Conservation (phyloP, 1,140 invertebrate species). For the Platyura marginata region DNA sequence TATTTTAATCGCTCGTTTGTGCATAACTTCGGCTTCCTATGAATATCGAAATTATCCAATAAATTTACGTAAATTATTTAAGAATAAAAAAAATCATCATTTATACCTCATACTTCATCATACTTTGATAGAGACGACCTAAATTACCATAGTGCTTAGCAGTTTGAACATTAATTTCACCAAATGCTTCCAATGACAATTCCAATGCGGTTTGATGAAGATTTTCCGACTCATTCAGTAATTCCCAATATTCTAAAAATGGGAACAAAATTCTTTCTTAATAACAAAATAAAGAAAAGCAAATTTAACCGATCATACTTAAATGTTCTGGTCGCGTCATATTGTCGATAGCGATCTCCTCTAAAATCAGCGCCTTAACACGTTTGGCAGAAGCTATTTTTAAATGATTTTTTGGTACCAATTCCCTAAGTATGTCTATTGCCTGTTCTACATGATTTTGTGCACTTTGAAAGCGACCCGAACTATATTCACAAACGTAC, state of each 20-base stretch:
- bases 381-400: conserved; percentile 74
- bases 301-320: no score
- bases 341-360: conserved; percentile 80
- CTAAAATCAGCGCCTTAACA: conserved; percentile 78
- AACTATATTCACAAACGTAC: conserved; percentile 81
- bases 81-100: conserved; percentile 2
- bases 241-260: conserved; percentile 21
- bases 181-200: conserved; percentile 60
- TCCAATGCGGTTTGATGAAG: conserved; percentile 63
- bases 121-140: conserved; percentile 77
- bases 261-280: no score
- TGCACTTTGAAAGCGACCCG: conserved; percentile 64
- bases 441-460: conserved; percentile 63
- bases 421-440: conserved; percentile 57
- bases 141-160: conserved; percentile 91
- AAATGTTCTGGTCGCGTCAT: no score
- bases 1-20: conserved; percentile 74
- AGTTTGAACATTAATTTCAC: conserved; percentile 83
- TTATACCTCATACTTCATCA: conserved; percentile 45
- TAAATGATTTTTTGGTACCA: conserved; percentile 64
- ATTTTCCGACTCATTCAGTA: conserved; percentile 49
- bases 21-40: conserved; percentile 75
- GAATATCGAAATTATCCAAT: conserved; percentile 4
- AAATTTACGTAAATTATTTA: conserved; percentile 3
- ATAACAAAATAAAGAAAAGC: no score